These are phyloP conservation scores for Sebastes dallii DNA, from an alignment of 2,797 vertebrate species.

Conservation along the genomic window DNA sequence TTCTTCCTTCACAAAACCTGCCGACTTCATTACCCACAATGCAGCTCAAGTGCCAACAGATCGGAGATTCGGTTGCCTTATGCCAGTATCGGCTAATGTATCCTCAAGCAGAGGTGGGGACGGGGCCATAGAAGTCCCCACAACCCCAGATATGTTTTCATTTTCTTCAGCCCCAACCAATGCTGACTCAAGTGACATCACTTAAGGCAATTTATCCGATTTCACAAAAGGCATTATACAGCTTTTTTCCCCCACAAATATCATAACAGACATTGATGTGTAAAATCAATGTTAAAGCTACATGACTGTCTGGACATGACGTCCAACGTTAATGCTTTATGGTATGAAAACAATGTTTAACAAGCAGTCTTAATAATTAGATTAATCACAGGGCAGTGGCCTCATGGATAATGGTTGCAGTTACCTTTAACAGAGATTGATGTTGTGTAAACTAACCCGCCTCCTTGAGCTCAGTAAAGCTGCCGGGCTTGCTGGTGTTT, in stretches of 20 bases:
- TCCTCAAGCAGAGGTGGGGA: no score
- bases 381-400: background rate
- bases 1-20: background rate
- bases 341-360: background rate
- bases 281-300: background rate
- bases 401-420: background rate
- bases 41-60: background rate
- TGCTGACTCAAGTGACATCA: background rate
- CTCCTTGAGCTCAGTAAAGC: background rate
- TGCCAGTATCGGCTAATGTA: no score
- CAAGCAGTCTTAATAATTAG: background rate
- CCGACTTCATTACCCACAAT: background rate
- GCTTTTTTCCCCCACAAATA: no score
- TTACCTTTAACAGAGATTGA: background rate
- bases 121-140: no score
- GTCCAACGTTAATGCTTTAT: background rate
- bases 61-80: accelerated
- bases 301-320: background rate
- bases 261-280: no score
- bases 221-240: no score
- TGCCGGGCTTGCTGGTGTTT: background rate
- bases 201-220: background rate
- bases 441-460: background rate
- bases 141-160: no score
- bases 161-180: background rate